These are phyloP conservation scores for Apostichopus californicus DNA, from an alignment of 35 echinoderm and acorn worm genomes.

Conservation along the genomic window DNA sequence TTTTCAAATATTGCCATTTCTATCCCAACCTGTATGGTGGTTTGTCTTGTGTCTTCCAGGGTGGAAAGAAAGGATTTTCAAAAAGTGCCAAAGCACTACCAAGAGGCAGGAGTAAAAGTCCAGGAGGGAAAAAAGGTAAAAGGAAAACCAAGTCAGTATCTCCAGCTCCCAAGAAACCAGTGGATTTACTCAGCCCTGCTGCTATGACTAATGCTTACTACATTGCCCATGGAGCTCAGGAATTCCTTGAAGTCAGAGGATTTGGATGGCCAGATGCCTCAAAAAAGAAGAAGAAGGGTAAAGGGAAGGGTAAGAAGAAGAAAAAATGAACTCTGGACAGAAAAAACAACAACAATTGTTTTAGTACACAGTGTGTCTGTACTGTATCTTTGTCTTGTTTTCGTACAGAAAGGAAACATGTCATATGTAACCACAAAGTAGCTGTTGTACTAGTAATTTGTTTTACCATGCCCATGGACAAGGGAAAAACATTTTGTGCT, in stretches of 20 bases:
- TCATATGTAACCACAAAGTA: background rate
- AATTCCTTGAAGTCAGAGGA: slow-evolving; percentile 91
- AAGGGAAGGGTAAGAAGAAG: slow-evolving; percentile 79
- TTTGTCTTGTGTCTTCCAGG: slow-evolving; percentile 53
- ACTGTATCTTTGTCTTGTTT: slow-evolving; percentile 3
- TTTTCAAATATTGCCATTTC: background rate
- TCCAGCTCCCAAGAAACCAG: slow-evolving; percentile 74
- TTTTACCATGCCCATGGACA: background rate
- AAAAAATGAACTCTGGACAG: slow-evolving; percentile 67
- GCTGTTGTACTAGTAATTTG: background rate
- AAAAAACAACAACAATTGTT: slow-evolving; percentile 22
- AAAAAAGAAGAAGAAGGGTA: slow-evolving; percentile 86
- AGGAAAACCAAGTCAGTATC: slow-evolving; percentile 81
- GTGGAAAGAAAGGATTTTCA: slow-evolving; percentile 87
- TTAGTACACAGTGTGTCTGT: background rate
- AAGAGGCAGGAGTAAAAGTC: slow-evolving; percentile 87
- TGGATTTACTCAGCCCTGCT: slow-evolving; percentile 95
- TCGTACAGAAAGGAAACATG: background rate
- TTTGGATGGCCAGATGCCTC: slow-evolving; percentile 93
- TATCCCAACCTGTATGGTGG: background rate
- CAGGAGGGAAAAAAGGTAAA: slow-evolving; percentile 70
- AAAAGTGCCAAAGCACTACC: slow-evolving; percentile 95
- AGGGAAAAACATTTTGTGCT: no score
- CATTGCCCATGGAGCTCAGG: slow-evolving; percentile 89
- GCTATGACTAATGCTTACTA: slow-evolving; percentile 99